Conservation (phyloP, 2,797 vertebrate genomes). For the Manis crassicaudata region DNA sequence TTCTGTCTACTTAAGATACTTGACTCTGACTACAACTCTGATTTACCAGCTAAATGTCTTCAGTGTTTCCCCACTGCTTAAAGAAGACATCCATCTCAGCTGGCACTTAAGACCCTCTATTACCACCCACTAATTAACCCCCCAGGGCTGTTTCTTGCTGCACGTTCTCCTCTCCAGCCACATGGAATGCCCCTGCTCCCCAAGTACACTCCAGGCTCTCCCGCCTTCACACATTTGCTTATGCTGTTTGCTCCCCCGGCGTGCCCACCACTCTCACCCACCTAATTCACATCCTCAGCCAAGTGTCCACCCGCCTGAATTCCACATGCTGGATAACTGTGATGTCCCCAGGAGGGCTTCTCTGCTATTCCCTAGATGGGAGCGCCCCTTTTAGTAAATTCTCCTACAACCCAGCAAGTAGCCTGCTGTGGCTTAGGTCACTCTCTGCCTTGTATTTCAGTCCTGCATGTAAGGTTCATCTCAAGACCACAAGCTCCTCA, state of each 20-base stretch:
- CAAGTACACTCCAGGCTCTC: background rate
- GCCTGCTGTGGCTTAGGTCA: background rate
- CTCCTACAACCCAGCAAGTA: accelerated
- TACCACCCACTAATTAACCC: background rate
- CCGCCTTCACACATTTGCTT: background rate
- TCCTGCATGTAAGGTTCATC: background rate
- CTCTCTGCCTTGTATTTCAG: background rate
- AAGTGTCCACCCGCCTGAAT: background rate
- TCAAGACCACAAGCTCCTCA: background rate
- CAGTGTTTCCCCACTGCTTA: background rate
- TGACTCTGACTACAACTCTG: background rate
- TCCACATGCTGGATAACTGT: background rate
- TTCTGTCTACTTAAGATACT: background rate
- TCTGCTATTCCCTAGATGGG: background rate
- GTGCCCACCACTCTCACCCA: background rate
- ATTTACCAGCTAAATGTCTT: background rate
- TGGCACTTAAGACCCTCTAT: background rate
- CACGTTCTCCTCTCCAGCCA: background rate
- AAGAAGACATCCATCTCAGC: background rate
- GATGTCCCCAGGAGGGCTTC: background rate
- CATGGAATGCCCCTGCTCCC: background rate
- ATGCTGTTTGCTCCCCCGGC: too few relatives aligned
- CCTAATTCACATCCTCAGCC: too few relatives aligned
- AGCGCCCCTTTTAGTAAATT: background rate
- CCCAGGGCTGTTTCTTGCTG: too few relatives aligned